A percentile compares a stretch with the other conserved stretches of the same genome.
Conservation (phyloP, 2,113 vertebrate genomes). For the Cyrtonyx montezumae region DNA sequence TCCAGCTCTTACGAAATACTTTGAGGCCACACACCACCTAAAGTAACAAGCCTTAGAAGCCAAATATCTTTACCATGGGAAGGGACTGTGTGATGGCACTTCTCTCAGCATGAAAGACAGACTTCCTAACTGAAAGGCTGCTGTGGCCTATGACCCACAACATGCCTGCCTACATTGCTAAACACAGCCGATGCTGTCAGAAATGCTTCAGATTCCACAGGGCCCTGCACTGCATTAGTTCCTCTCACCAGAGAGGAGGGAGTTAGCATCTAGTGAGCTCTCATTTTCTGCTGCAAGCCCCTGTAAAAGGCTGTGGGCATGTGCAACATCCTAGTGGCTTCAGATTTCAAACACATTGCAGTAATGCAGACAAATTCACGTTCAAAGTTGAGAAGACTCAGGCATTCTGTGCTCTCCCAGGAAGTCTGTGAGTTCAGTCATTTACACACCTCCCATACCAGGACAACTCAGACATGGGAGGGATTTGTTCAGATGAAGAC, state of each 20-base stretch:
- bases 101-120: background rate
- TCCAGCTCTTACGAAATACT: background rate
- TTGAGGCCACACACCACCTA: background rate
- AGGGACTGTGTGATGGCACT: background rate
- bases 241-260: background rate
- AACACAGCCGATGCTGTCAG: background rate
- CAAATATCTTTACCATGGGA: background rate
- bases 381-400: background rate
- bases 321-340: background rate
- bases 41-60: background rate
- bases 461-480: background rate
- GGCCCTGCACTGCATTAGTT: background rate
- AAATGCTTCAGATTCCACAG: background rate
- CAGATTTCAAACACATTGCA: background rate
- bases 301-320: background rate
- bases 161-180: background rate
- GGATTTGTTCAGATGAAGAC: background rate
- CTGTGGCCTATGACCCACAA: rapidly evolving
- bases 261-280: rapidly evolving
- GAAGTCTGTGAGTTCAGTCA: background rate
- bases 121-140: background rate
- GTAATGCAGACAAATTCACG: background rate
- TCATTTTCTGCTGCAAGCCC: background rate
- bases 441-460: background rate
- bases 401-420: background rate